Evolutionary conservation across 1,140 invertebrate species (phyloP), one percentile per base, ranked within the genome.

Genomic region (Anastrepha ludens): DNA sequence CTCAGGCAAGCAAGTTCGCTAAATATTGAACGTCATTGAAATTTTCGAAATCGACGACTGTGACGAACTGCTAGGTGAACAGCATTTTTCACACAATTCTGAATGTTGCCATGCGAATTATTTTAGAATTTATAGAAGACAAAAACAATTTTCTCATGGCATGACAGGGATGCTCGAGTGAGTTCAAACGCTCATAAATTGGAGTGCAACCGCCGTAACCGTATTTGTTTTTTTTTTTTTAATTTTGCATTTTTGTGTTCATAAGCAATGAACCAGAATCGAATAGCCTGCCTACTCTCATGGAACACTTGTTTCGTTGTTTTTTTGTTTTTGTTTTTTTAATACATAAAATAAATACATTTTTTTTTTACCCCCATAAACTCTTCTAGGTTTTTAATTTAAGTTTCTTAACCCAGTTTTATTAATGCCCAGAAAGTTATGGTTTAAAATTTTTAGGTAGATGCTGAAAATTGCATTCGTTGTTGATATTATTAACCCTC

Each of bases 221-320:
- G n/a, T 29, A 55, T 55, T 15, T 78, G n/a, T 78, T 81, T 20
- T 29, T 50, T 20, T 1, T 55, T n/a, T 41, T 74, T 44, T 15
- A 8, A 5, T 47, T 47, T 41, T 47, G 74, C 74, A 81, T 81
- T 81, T 55, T 50, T 55, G 47, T 81, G 74, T 81, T 55, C 74
- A 29, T 81, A 81, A 15, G 74, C 74, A 81, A 55, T 81, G 74
- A 81, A 81, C 74, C 74, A 81, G 47, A 81, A 81, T 81, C 74
- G 5, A 81, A 81, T 55, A n/a, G 74, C 50, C 55, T 81, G 74
- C 6, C 47, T 50, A 55, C 15, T 81, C 74, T 81, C 41, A 81
- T 50, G 74, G 74, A 81, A 81, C 44, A 50, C 47, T 81, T 50
- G 17, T 81, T 81, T 81, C 9, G 17, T 81, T 81, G n/a, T 81